phyloP scores from a whole-genome alignment of 2,113 vertebrate species.

The Phalacrocorax aristotelis region DNA sequence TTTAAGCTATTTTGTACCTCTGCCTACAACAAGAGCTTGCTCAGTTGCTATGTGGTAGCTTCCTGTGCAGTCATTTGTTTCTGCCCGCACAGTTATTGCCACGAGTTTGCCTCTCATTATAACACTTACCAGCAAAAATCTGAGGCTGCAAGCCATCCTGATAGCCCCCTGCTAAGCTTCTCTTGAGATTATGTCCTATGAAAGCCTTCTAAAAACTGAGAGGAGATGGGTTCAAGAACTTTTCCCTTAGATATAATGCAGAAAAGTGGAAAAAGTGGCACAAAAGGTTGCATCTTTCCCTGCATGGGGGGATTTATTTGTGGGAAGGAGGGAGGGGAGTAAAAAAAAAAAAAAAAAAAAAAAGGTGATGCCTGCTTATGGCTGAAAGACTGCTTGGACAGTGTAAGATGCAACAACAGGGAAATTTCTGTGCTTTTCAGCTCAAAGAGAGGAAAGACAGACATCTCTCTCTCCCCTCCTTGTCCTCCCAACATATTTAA shows the following conservation, averaged over 20 bases:
- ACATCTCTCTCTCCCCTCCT: not conserved
- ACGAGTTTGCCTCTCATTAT: not conserved
- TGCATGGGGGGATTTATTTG: not conserved
- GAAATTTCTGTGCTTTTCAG: not conserved
- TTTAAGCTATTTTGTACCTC: slow-evolving; percentile 14
- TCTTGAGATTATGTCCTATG: not conserved
- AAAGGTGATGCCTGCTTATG: not conserved
- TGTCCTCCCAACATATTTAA: not conserved
- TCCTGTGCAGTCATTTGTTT: not conserved
- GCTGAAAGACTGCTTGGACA: not conserved
- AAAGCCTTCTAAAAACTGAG: not conserved
- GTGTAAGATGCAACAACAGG: not conserved
- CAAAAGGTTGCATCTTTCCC: not conserved
- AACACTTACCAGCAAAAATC: not conserved
- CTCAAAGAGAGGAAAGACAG: not conserved
- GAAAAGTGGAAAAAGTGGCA: not conserved
- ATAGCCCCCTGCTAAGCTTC: not conserved
- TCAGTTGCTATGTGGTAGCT: not conserved
- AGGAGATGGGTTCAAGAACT: not conserved
- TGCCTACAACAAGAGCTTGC: not conserved
- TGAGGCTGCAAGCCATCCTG: not conserved
- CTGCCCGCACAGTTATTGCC: not conserved
- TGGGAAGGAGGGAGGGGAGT: not conserved
- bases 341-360: too few species aligned
- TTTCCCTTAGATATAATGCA: not conserved